Evolutionary conservation across 2,888 invertebrate species (phyloP).

Genomic region (Globia sparganii): DNA sequence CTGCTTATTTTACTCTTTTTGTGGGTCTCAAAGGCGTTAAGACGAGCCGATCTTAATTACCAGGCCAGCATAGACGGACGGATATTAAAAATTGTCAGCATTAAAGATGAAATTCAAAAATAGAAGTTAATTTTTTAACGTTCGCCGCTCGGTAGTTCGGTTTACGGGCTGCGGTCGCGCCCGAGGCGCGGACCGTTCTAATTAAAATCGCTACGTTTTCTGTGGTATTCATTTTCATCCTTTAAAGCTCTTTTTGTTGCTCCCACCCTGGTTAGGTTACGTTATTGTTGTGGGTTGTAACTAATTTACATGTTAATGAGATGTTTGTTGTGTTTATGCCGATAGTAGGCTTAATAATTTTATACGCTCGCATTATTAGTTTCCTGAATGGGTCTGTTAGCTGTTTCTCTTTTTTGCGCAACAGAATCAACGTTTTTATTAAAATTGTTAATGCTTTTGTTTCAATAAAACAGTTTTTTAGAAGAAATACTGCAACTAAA

Average conservation of each 20-base stretch:
- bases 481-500: conserved; percentile 32
- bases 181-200: conserved; percentile 85
- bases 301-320: conserved; percentile 90
- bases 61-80: conserved; percentile 68
- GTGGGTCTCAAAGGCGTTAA: conserved; percentile 42
- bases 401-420: conserved; percentile 48
- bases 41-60: conserved; percentile 68
- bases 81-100: conserved; percentile 70
- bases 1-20: conserved; percentile 44
- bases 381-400: conserved; percentile 51
- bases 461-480: conserved; percentile 26
- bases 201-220: conserved; percentile 89
- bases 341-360: conserved; percentile 72
- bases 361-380: conserved; percentile 69
- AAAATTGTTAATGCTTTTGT: conserved; percentile 20
- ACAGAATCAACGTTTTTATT: conserved; percentile 39
- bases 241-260: conserved; percentile 87
- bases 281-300: conserved; percentile 87
- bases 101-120: conserved; percentile 72
- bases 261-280: conserved; percentile 81
- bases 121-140: conserved; percentile 70
- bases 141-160: conserved; percentile 73
- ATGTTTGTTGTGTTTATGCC: conserved; percentile 76
- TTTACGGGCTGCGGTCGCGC: conserved; percentile 83
- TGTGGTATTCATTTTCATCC: conserved; percentile 88